Conservation (phyloP, 2,113 vertebrate genomes). For the Bujurquina vittata region DNA sequence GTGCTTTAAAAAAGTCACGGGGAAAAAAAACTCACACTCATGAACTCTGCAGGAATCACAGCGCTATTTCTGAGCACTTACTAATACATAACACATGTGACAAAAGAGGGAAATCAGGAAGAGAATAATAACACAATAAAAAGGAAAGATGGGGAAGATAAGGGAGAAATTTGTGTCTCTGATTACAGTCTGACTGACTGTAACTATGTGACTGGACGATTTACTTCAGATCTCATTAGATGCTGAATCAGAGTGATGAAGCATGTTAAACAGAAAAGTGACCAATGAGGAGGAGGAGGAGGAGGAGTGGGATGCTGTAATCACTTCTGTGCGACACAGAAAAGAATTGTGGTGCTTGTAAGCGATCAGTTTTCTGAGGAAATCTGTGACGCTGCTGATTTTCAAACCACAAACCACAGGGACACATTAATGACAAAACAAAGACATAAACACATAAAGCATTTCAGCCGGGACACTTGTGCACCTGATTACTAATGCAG, state of each 20-base stretch:
- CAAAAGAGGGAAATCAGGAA: background rate
- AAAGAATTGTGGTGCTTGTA: background rate
- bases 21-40: no score
- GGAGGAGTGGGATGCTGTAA: background rate
- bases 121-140: background rate
- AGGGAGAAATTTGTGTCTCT: background rate
- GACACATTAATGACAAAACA: rapidly evolving
- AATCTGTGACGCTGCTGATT: background rate
- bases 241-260: background rate
- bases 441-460: background rate
- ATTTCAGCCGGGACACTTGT: background rate
- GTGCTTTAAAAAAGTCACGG: background rate
- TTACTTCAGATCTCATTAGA: background rate
- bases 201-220: background rate
- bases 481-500: background rate
- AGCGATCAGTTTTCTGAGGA: background rate
- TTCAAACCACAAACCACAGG: background rate
- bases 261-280: background rate
- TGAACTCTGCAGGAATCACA: no score
- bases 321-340: background rate
- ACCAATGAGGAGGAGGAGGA: background rate
- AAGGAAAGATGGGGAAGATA: background rate
- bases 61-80: no score
- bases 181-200: background rate
- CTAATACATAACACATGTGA: background rate